Base-by-base conservation (phyloP, 2,888 invertebrate genomes). In the Laspeyria flexula region DNA sequence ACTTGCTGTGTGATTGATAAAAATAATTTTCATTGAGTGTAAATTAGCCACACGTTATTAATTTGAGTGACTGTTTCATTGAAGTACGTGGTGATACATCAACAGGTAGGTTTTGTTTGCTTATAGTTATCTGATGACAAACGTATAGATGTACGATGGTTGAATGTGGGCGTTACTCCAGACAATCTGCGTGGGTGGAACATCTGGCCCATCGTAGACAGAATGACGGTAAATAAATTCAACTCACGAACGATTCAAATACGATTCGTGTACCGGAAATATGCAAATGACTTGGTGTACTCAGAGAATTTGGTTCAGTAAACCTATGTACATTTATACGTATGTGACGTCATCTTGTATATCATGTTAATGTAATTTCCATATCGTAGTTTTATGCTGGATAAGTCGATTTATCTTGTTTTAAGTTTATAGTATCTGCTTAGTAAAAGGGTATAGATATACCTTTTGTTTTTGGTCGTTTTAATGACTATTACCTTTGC, bases 111-210 rank as follows among this genome's bases (percentile, higher is more conserved):
- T 79, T 57, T 60, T 66, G 68, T 77, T 78, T 77, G 59, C 53
- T 60, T 77, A 67, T 75, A 71, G 60, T 71, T 63, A 70, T 67
- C 55, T 71, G 65, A 68, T 68, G 51, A 60, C 66, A 60, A 65
- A 69, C 59, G 53, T 78, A 73, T 76, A 76, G 60, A 70, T 71
- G 59, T 71, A 75, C 61, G 54, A 29, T 45, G 64, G 40, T 46
- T 51, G 37, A 23, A 55, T 56, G 87, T 90, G 83, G 88, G 88
- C 83, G 88, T 87, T 85, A 86, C 85, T 81, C 84, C 79, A 90
- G 88, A 89, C 86, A 55, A 52, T 59, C 29, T 67, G 78, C 78
- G 90, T 90, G 77, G 89, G 89, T 66, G 77, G 74, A 84, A 71
- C 82, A 81, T 85, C 82, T 81, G 79, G 69, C 53, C 69, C 60